phyloP scores from a whole-genome alignment of 2,888 invertebrate species.

The Lasius platythorax region DNA sequence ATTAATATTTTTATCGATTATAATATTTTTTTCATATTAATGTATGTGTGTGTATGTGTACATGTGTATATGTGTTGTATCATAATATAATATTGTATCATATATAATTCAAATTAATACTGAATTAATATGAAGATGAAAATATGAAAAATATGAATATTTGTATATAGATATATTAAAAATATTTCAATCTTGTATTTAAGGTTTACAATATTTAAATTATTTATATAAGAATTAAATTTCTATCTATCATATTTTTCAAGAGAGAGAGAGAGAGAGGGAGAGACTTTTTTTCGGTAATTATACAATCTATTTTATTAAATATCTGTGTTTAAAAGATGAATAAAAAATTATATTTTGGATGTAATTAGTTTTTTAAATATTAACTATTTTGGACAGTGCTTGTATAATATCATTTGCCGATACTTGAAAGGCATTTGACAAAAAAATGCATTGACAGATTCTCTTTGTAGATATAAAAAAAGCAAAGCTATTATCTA shows the following conservation, averaged over 20 bases:
- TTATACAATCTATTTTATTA: neutral
- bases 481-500: conserved; percentile 18
- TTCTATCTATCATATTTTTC: neutral
- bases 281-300: neutral
- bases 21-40: neutral
- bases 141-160: neutral
- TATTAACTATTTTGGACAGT: neutral
- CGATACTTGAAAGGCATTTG: neutral
- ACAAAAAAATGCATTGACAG: neutral
- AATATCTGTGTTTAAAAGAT: neutral
- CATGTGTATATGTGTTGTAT: no score
- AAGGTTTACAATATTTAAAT: neutral
- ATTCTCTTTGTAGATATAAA: conserved; percentile 9
- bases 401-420: neutral
- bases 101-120: no score
- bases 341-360: neutral
- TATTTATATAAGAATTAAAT: neutral
- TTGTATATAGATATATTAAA: neutral
- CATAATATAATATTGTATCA: no score
- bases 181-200: neutral
- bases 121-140: no score
- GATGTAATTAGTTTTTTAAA: no score
- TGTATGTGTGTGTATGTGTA: no score
- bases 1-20: neutral
- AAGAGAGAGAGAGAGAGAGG: neutral